Evolutionary conservation across 2,113 vertebrate genomes (phyloP), one percentile per base, ranked within the genome.

Genomic region (Vanacampus margaritifer): DNA sequence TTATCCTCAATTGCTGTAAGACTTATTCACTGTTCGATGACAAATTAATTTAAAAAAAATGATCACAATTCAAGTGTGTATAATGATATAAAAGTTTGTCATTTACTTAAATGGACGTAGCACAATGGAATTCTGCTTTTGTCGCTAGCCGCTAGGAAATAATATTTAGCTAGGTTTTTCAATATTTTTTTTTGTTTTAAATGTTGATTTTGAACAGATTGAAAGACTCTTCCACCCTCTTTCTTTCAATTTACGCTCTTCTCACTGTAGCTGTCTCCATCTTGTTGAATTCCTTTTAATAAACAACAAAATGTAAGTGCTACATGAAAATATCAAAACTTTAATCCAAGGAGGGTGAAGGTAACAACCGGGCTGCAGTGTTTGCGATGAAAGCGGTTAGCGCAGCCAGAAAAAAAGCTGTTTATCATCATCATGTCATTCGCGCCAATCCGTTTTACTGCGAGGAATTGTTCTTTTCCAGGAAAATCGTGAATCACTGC

Each of bases 401-500:
- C 6, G 0, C 16, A 11, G 51, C 5, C 16, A 53, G 19, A 65
- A 32, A 32, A 53, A 12, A 59, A 63, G 41, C 8, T 59, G 57
- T 70, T 51, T 67, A 45, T 12, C 17, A 65, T 54, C 43, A 53
- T 45, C 21, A 62, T 39, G 37, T 59, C 26, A 72, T 59, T 17
- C 32, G 39, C 32, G 41, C 57, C 48, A 39, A 75, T 72, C 43
- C 63, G 32, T 28, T 73, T 73, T 80, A 48, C 35, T 53, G 48
- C 23, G 16, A 73, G 75, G 71, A 72, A 74, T 64, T 73, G 16
- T 58, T 68, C 64, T 57, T 70, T 35, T 73, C 65, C 75, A 69
- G 74, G 72, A 84, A 85, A 73, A 23, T 23, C 71, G 72, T 81
- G 78, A 84, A 73, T 87, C 74, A 84, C 66, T 72, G 54, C 54